A percentile compares a stretch with the other conserved stretches of the same genome.
These are phyloP conservation scores for Dipodomys merriami DNA, from an alignment of 2,113 vertebrate genomes.

Conservation along the genomic window DNA sequence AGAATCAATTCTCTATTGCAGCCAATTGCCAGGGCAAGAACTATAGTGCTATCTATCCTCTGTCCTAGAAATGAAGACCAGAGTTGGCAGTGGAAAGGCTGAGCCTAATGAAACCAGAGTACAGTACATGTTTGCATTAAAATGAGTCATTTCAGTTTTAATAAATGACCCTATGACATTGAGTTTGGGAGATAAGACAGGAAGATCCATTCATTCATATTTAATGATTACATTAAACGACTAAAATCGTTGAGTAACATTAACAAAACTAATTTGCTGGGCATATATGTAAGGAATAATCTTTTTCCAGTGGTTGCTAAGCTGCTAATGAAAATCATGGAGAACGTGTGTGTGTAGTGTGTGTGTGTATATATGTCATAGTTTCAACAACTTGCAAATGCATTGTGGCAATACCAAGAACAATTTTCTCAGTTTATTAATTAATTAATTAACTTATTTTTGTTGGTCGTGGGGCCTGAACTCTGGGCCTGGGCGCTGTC, in stretches of 20 bases:
- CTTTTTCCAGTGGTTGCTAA: conserved; percentile 42
- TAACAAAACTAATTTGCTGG: conserved; percentile 26
- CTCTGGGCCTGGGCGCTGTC: no score
- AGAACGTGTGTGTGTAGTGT: not conserved
- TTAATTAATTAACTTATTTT: not conserved
- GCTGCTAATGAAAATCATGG: conserved; percentile 17
- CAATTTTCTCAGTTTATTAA: not conserved
- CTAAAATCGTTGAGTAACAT: not conserved
- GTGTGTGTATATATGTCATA: not conserved
- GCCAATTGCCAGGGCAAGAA: not conserved
- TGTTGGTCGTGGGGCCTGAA: no score
- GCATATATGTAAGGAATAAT: not conserved
- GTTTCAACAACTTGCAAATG: not conserved
- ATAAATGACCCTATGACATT: conserved; percentile 3
- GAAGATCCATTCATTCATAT: not conserved
- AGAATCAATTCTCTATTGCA: not conserved
- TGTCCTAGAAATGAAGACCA: conserved; percentile 13
- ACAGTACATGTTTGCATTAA: not conserved
- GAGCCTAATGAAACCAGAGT: conserved; percentile 31
- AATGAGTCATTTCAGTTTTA: conserved; percentile 48
- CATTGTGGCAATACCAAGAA: not conserved
- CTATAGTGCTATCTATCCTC: not conserved
- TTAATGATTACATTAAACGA: not conserved
- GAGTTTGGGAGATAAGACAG: not conserved
- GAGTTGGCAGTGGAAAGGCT: not conserved